Percentiles rank a stretch among this genome's conserved stretches.
Conservation (phyloP, 2,888 invertebrate species). For the Nasonovia ribisnigri region DNA sequence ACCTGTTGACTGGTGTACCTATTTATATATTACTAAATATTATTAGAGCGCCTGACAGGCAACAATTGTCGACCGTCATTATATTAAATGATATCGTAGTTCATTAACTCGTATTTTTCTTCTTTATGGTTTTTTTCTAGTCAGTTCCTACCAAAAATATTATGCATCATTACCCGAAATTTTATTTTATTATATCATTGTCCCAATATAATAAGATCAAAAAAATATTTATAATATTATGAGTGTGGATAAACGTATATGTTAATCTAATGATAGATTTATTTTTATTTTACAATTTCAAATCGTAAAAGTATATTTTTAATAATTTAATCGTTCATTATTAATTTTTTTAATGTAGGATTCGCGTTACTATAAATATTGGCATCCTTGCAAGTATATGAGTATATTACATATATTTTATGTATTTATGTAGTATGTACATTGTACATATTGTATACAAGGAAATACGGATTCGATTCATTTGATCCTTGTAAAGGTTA, state of each 20-base stretch:
- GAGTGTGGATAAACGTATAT: background rate
- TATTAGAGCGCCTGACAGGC: background rate
- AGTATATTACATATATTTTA: background rate
- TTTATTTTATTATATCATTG: background rate
- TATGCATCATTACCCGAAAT: background rate
- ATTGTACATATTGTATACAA: background rate
- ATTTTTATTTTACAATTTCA: background rate
- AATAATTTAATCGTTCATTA: background rate
- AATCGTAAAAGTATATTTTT: background rate
- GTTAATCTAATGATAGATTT: background rate
- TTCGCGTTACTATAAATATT: background rate
- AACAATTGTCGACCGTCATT: background rate
- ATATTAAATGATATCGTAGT: background rate
- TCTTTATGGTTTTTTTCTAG: background rate
- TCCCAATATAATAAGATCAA: background rate
- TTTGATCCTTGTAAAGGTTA: slow-evolving; percentile 16
- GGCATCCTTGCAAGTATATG: background rate
- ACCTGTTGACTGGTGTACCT: background rate
- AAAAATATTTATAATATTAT: background rate
- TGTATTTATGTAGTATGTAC: background rate
- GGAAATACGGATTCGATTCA: background rate
- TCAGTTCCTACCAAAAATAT: background rate
- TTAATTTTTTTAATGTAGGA: background rate
- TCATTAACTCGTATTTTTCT: background rate
- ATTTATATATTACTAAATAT: background rate